Evolutionary conservation across 2,797 vertebrate species (phyloP), one percentile per base, ranked within the genome.

Genomic region (Fistularia commersonii): DNA sequence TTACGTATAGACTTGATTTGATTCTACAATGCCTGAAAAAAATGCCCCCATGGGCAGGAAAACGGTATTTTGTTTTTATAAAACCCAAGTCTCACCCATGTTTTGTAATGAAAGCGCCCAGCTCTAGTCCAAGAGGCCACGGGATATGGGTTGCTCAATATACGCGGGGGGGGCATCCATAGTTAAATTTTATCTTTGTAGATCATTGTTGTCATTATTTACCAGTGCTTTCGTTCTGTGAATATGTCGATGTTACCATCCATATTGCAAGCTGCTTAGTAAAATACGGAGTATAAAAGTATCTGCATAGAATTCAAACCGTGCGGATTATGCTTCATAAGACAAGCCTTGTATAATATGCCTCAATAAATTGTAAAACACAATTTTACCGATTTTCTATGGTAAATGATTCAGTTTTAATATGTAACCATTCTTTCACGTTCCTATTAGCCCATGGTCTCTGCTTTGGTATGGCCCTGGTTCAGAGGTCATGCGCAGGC

Each of bases 401-500:
- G 23, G 23, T 4, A 23, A 23, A 23, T 23, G 4, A 23, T 23
- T 23, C 23, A 23, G 23, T 41, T 39, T 39, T 39, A n/a, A n/a
- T 39, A 44, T 4, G 23, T 23, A 23, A 4, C 23, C 2, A 23
- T 23, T 23, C 23, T 23, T 23, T 23, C 23, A 4, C 4, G 23
- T 23, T 23, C 23, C 23, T 23, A 41, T 10, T 1, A 41, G 1
- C 6, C 39, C 39, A 3, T 3, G 7, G 39, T 11, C 1, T 11
- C 14, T 6, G 0, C 36, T 36, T 69, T 85, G 64, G 76, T 79
- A 62, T 75, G 23, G 13, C 14, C 78, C 48, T 0, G 46, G 81
- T 64, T 87, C 81, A 80, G 14, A 74, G 86, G 59, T 84, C 15
- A 40, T 8, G 51, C 82, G 76, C 87, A 85, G 4, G 77, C 86